Percentiles rank a stretch among this genome's conserved stretches.
These are phyloP conservation scores for Saturnia pavonia DNA, from an alignment of 2,888 invertebrate genomes.

Conservation along the genomic window DNA sequence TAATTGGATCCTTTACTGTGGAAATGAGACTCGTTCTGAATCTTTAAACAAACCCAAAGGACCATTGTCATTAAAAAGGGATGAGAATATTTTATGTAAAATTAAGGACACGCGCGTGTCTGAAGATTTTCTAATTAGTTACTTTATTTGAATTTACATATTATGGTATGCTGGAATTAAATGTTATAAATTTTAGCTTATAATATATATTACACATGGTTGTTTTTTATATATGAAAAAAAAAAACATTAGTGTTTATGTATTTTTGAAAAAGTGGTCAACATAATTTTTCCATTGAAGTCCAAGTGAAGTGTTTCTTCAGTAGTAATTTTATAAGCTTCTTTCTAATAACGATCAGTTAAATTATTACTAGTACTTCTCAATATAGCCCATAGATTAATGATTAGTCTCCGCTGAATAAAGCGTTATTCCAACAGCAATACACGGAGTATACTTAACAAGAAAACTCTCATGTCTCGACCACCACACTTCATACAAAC, in stretches of 20 bases:
- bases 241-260: no score
- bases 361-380: no score
- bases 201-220: no score
- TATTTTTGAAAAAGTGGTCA: no score
- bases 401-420: no score
- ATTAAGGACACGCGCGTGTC: slow-evolving; percentile 22
- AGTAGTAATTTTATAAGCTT: no score
- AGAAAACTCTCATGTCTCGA: slow-evolving; percentile 12
- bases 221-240: no score
- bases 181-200: background rate
- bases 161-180: background rate
- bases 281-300: no score
- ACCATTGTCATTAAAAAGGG: slow-evolving; percentile 39
- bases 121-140: slow-evolving; percentile 29
- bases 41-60: slow-evolving; percentile 42
- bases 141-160: slow-evolving; percentile 9
- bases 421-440: background rate
- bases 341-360: no score
- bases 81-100: slow-evolving; percentile 39
- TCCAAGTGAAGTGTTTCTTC: no score
- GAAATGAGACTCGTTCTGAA: slow-evolving; percentile 51
- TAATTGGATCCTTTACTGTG: slow-evolving; percentile 63
- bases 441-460: slow-evolving; percentile 1
- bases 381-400: no score
- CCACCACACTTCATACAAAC: slow-evolving; percentile 29